Evolutionary conservation across 2,113 vertebrate species (phyloP), one percentile per base, ranked within the genome.

Genomic region (Prunella himalayana): DNA sequence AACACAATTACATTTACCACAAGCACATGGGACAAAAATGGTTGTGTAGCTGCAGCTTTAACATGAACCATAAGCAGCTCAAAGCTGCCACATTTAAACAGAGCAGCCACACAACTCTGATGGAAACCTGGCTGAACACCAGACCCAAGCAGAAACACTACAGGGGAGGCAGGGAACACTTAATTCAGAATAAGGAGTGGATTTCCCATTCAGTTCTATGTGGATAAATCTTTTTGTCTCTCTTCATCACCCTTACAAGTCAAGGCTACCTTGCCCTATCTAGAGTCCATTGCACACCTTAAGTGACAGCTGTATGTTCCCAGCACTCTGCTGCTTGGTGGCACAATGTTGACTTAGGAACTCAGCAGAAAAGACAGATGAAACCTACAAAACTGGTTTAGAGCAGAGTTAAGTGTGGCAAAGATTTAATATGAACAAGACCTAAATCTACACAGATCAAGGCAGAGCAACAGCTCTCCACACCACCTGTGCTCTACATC

Each of bases 111-210:
- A 60, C 18, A 79, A 13, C 16, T 60, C 50, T 51, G 33, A 90
- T 18, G 70, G 81, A 83, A 94, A 80, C n/a, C 66, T 77, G 63
- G 59, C 68, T 69, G 42, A 23, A 50, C 60, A 73, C 23, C 86
- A 83, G 63, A 31, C 3, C 12, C 54, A 70, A 45, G 42, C 33
- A 54, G 3, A 69, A 37, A n/a, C 30, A 37, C 44, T 53, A 33
- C 12, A 15, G 6, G 3, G 9, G 9, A 39, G 27, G 31, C 51
- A 72, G 69, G 39, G 28, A 88, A 2, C 61, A 82, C 37, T 44
- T 45, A 57, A 56, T 44, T 50, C 41, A 51, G 33, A 88, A 18
- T 24, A 66, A 78, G 2, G 7, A 56, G 13, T 10, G 42, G 44
- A 37, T 59, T 83, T 68, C 41, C 28, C 64, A 39, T 33, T 25